Percentiles rank a stretch among this genome's conserved stretches.
Conservation (phyloP, 2,888 invertebrate species). For the Eretmocerus hayati region DNA sequence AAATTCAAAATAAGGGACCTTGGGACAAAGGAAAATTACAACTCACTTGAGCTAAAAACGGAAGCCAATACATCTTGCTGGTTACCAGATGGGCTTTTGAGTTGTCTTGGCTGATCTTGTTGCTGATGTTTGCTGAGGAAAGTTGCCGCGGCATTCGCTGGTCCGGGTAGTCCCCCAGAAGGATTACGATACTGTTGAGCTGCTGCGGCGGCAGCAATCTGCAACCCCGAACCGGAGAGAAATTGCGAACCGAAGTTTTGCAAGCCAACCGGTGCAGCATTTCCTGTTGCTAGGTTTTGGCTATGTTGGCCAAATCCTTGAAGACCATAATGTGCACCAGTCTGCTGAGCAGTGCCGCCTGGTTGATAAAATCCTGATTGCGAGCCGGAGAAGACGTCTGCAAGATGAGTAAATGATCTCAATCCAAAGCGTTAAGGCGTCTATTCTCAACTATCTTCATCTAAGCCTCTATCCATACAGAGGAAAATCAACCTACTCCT, state of each 20-base stretch:
- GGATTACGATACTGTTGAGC: slow-evolving; percentile 61
- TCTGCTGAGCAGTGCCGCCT: slow-evolving; percentile 45
- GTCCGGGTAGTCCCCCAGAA: slow-evolving; percentile 44
- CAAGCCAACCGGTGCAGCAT: slow-evolving; percentile 47
- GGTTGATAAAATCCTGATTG: slow-evolving; percentile 45
- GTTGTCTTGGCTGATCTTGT: slow-evolving; percentile 43
- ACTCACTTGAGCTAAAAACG: slow-evolving; percentile 53
- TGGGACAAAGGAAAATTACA: neutral
- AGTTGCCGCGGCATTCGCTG: slow-evolving; percentile 40
- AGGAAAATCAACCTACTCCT: too few species aligned
- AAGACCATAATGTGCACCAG: slow-evolving; percentile 43
- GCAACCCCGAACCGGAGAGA: slow-evolving; percentile 55
- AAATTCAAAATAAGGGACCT: neutral
- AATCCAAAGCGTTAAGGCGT: neutral
- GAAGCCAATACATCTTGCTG: slow-evolving; percentile 52
- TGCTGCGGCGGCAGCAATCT: slow-evolving; percentile 58
- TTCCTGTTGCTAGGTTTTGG: slow-evolving; percentile 43
- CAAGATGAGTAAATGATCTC: too few species aligned
- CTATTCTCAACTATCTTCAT: too few species aligned
- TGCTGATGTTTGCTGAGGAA: slow-evolving; percentile 44
- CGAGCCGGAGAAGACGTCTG: slow-evolving; percentile 43
- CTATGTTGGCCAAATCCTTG: slow-evolving; percentile 48
- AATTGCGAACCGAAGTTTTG: slow-evolving; percentile 54
- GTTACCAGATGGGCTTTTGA: slow-evolving; percentile 45
- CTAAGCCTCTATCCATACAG: too few species aligned